Evolutionary conservation across 2,888 invertebrate genomes (phyloP), one percentile per base, ranked within the genome.

Genomic region (Temnothorax unifasciatus): DNA sequence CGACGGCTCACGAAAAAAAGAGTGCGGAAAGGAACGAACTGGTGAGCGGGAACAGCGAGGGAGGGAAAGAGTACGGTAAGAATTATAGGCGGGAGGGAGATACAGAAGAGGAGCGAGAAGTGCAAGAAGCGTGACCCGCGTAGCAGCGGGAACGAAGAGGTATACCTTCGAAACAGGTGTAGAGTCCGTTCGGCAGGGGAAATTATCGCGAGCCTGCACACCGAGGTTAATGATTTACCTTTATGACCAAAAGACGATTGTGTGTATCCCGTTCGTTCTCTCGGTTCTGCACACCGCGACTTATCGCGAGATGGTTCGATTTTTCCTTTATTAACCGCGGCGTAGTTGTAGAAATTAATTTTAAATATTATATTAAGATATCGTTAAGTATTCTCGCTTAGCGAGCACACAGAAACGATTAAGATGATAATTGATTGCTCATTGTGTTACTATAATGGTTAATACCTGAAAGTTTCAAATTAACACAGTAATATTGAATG

Each of bases 181-280:
- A 86, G 66, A 83, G 59, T 83, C 54, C 87, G 74, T 73, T 85
- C 74, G 59, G 64, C 71, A 41, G 25, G 77, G 47, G 61, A 68
- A 85, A 47, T 76, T 77, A 83, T 74, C 68, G 76, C 86, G 66
- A 83, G 87, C 76, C 77, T 83, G 76, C 66, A 86, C 84, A 64
- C 76, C 68, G 87, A 90, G 87, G 89, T 91, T 90, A 90, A 91
- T 88, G 89, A 91, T 91, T 91, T 86, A 84, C 84, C 73, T 91
- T 90, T 91, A 88, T 87, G 86, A 87, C 81, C 81, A 68, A 84
- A 85, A 83, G 86, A 71, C 83, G 76, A 85, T 84, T 79, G 57
- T 69, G 63, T 64, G 38, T 41, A 64, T 15, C 79, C 76, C 50
- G 68, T 68, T 85, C 75, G 76, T 81, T 87, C 74, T 59, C 75